Evolutionary conservation across 2,888 invertebrate species (phyloP), one percentile per base, ranked within the genome.

Genomic region (Lasioglossum marginatum): DNA sequence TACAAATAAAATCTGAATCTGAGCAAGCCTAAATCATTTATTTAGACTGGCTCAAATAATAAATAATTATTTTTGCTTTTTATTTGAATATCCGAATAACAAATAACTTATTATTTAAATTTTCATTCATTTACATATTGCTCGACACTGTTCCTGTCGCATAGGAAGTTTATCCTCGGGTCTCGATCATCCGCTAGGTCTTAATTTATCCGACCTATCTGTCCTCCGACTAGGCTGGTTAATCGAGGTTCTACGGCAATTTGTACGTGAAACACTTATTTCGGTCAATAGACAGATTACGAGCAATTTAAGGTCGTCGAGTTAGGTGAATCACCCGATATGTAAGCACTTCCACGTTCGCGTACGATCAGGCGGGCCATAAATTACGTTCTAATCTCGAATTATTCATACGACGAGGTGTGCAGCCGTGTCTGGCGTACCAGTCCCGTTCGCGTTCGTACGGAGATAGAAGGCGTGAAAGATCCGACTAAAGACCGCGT

Each of bases 341-440:
- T 43, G 43, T 45, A n/a, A 40, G 40, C 31, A 27, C n/a, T 66
- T 66, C 66, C 34, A 48, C 37, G 60, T 19, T 63, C 43, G 43
- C 31, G 63, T 70, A 77, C 6, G 70, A 71, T 2, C 60, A 68
- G 45, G 63, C 34, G 74, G 48, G 37, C 52, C 86, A 89, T 89
- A 89, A 89, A 89, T 89, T 86, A 88, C 77, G 43, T 78, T 82
- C 73, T 90, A 86, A 87, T 89, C 83, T 90, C 57, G 84, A 86
- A 86, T 89, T 88, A 90, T 88, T 90, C 88, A 90, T 88, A 84
- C 48, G 60, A 37, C 71, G 19, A 72, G 79, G 77, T 76, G 83
- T 37, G 79, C 75, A 63, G 52, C 43, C 78, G 66, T 66, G 71
- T 77, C 63, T 74, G 70, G 73, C 66, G 70, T 40, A 45, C 73